Conservation (phyloP, 1,140 invertebrate species). For the Panagrolaimus sp. region DNA sequence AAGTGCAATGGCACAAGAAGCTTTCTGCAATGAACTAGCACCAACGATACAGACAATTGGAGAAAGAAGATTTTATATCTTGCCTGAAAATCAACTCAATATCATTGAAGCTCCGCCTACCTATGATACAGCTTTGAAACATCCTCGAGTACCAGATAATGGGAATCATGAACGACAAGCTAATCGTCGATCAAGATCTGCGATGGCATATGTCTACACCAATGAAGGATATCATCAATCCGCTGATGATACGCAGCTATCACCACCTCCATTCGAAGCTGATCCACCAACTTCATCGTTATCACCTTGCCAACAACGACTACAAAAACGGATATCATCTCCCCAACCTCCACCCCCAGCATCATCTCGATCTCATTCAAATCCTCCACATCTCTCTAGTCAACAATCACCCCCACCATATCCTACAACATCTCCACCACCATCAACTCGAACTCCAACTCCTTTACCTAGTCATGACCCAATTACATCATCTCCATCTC, state of each 20-base stretch:
- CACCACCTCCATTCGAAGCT: not conserved
- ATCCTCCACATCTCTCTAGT: too few relatives aligned
- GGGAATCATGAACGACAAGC: not conserved
- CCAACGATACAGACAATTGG: constrained; percentile 35
- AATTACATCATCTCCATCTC: not conserved
- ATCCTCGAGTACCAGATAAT: not conserved
- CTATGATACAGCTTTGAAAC: constrained; percentile 16
- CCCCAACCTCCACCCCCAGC: not conserved
- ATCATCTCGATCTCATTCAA: too few relatives aligned
- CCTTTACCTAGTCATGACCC: not conserved
- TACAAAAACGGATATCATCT: not conserved
- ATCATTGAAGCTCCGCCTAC: constrained; percentile 40
- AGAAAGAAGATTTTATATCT: constrained; percentile 34
- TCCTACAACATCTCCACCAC: not conserved
- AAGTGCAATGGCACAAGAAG: not conserved
- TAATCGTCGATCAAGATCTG: not conserved
- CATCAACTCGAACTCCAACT: not conserved
- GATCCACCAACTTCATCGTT: not conserved
- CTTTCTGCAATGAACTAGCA: constrained; percentile 5
- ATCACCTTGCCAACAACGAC: not conserved
- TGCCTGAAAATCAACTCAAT: constrained; percentile 27
- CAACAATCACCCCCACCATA: too few relatives aligned
- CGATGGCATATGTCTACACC: constrained; percentile 7
- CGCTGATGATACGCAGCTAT: too few relatives aligned
- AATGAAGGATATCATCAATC: not conserved